Evolutionary conservation across 2,888 invertebrate species (phyloP).

Genomic region (Hirtodrosophila trivittata): DNA sequence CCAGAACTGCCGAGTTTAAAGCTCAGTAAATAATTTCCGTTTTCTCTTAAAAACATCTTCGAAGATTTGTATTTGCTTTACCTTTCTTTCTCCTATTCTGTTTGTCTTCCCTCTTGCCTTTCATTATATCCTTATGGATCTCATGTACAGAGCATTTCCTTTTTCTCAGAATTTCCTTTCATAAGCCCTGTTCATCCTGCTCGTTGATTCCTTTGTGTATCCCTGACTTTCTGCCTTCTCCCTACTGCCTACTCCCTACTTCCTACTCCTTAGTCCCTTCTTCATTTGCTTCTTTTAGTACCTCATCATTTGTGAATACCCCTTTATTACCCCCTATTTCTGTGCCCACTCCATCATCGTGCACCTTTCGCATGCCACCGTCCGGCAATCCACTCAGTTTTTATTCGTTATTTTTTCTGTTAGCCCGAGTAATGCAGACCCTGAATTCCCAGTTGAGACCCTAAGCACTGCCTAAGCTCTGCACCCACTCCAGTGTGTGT

Average conservation of each 20-base stretch:
- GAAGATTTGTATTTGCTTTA: too few relatives aligned
- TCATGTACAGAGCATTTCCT: conserved; percentile 1
- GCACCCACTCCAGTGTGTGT: neutral
- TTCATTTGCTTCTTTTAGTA: neutral
- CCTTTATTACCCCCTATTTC: neutral
- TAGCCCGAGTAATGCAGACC: conserved; percentile 43
- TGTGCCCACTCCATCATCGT: neutral
- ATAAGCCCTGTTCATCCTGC: neutral
- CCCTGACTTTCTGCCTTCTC: conserved; percentile 9
- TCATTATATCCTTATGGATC: conserved; percentile 1
- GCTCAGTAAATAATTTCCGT: too few relatives aligned
- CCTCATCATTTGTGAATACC: conserved; percentile 20
- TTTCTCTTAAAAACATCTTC: too few relatives aligned
- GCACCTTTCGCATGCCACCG: conserved; percentile 14
- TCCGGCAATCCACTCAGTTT: conserved; percentile 68
- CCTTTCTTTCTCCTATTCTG: neutral
- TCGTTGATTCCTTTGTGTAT: conserved; percentile 24
- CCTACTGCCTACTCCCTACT: neutral
- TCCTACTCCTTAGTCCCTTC: neutral
- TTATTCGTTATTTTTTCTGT: conserved; percentile 65
- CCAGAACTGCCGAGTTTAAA: too few relatives aligned
- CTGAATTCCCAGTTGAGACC: conserved; percentile 11
- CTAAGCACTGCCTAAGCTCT: conserved; percentile 13
- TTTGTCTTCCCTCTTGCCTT: neutral
- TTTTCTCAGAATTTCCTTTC: neutral